Conservation (phyloP, 2,888 invertebrate species). For the Conchocele bisecta region DNA sequence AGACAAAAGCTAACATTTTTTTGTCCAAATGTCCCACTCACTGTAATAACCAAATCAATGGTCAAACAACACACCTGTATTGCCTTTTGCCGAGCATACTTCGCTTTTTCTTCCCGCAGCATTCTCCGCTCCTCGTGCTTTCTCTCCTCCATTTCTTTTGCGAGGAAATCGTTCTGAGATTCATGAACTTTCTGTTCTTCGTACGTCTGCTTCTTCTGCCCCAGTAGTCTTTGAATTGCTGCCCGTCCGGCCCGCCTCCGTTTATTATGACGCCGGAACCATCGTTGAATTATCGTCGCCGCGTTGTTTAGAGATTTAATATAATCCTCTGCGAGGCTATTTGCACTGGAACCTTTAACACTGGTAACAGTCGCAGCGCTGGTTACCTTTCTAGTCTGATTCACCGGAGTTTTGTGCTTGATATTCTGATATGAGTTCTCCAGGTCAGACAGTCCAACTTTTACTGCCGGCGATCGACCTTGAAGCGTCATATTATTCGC, state of each 20-base stretch:
- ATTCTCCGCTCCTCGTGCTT: slow-evolving; percentile 73
- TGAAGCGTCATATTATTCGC: slow-evolving; percentile 80
- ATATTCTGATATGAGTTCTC: slow-evolving; percentile 82
- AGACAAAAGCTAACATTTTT: too few species aligned
- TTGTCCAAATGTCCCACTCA: too few species aligned
- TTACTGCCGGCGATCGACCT: slow-evolving; percentile 72
- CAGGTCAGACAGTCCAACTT: slow-evolving; percentile 77
- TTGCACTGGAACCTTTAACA: slow-evolving; percentile 46
- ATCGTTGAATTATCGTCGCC: slow-evolving; percentile 79
- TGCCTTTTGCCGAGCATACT: slow-evolving; percentile 77
- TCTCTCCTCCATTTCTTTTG: slow-evolving; percentile 63
- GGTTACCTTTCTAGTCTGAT: slow-evolving; percentile 70
- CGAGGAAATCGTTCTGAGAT: slow-evolving; percentile 60
- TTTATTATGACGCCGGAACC: slow-evolving; percentile 72
- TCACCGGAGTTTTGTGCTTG: slow-evolving; percentile 81
- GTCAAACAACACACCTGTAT: too few species aligned
- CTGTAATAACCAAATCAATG: too few species aligned
- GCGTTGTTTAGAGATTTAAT: slow-evolving; percentile 73
- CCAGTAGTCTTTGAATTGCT: slow-evolving; percentile 77
- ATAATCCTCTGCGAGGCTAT: slow-evolving; percentile 75
- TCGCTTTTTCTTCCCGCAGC: slow-evolving; percentile 76
- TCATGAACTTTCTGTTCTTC: slow-evolving; percentile 61
- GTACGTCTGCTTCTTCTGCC: slow-evolving; percentile 73
- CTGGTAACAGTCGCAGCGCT: slow-evolving; percentile 20
- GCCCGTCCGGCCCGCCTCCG: slow-evolving; percentile 70